Evolutionary conservation across 1,140 invertebrate genomes (phyloP).

Genomic region (Drosophila trapezifrons): DNA sequence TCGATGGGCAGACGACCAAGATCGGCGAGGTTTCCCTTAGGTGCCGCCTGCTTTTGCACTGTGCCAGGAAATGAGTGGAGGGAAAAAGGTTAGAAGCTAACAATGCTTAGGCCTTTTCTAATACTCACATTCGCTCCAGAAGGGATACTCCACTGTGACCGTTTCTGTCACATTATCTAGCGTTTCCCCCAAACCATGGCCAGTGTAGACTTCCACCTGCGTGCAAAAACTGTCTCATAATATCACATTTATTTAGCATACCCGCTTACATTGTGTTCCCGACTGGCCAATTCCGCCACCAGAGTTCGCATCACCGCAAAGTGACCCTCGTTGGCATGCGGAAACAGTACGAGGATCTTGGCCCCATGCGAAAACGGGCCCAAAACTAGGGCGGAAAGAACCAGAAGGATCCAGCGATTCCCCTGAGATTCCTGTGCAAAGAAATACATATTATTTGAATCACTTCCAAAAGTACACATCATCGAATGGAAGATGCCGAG

Average conservation of each 20-base stretch:
- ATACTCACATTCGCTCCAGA: slow-evolving; percentile 69
- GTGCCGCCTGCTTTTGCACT: slow-evolving; percentile 64
- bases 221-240: background rate
- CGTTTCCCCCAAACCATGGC: slow-evolving; percentile 63
- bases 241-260: background rate
- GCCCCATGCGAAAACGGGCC: slow-evolving; percentile 27
- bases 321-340: slow-evolving; percentile 82
- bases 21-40: slow-evolving; percentile 53
- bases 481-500: slow-evolving; percentile 8
- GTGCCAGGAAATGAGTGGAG: background rate
- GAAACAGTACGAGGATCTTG: slow-evolving; percentile 78
- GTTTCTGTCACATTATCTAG: slow-evolving; percentile 70
- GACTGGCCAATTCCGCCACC: slow-evolving; percentile 72
- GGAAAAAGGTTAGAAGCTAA: too few relatives aligned
- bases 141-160: slow-evolving; percentile 66
- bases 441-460: background rate
- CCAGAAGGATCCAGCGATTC: slow-evolving; percentile 10
- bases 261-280: slow-evolving; percentile 74
- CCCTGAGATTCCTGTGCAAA: slow-evolving; percentile 7
- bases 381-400: background rate
- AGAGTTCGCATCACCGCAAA: slow-evolving; percentile 77
- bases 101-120: too few relatives aligned
- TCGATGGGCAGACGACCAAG: slow-evolving; percentile 35
- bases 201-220: slow-evolving; percentile 67
- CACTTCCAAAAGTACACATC: slow-evolving; percentile 30